phyloP scores from a whole-genome alignment of 2,888 invertebrate species.

The Linnaemya vulpina region DNA sequence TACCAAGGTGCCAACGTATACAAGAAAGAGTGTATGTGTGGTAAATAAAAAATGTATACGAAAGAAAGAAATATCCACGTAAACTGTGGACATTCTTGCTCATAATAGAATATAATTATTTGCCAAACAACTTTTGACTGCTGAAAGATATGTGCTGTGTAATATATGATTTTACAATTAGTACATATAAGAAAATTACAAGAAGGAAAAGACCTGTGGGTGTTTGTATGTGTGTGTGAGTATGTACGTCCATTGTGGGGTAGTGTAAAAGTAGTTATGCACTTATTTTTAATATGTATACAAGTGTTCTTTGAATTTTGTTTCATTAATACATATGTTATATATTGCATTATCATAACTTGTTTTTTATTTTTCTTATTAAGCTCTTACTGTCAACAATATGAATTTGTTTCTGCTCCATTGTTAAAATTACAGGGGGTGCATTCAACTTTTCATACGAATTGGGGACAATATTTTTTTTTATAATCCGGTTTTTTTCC shows the following conservation, averaged over 20 bases:
- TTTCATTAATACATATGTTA: conserved; percentile 12
- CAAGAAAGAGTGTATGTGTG: conserved; percentile 56
- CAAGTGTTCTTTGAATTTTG: background rate
- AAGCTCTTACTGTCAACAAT: conserved; percentile 33
- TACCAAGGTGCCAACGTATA: conserved; percentile 69
- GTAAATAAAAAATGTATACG: conserved; percentile 25
- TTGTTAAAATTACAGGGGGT: conserved; percentile 54
- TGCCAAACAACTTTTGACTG: conserved; percentile 58
- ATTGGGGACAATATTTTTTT: conserved; percentile 58
- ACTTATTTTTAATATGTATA: conserved; percentile 18
- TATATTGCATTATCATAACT: conserved; percentile 48
- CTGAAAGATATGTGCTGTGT: conserved; percentile 2
- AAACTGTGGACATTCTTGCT: conserved; percentile 75
- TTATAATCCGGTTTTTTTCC: conserved; percentile 62
- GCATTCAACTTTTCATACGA: conserved; percentile 68
- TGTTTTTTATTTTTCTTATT: conserved; percentile 46
- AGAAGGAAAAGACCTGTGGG: background rate
- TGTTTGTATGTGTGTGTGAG: background rate
- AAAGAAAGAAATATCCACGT: conserved; percentile 77
- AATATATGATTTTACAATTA: background rate
- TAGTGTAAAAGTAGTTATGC: conserved; percentile 7
- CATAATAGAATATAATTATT: conserved; percentile 43
- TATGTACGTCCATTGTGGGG: conserved; percentile 1
- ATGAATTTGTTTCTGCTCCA: conserved; percentile 28
- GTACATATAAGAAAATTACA: background rate